phyloP scores from a whole-genome alignment of 2,797 vertebrate species.

The Bovichtus diacanthus region DNA sequence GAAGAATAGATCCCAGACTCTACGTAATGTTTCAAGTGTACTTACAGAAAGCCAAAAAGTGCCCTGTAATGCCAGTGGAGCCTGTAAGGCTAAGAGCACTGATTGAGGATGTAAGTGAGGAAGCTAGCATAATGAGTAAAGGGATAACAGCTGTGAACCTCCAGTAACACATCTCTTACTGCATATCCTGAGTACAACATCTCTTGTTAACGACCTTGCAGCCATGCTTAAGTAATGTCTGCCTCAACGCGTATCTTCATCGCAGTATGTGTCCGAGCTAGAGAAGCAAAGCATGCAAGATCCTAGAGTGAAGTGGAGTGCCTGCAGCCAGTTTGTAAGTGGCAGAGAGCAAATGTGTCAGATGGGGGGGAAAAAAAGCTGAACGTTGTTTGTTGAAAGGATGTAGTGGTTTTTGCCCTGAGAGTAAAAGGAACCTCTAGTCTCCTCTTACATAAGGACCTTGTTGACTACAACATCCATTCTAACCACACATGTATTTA shows the following conservation, averaged over 20 bases:
- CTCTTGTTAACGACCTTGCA: constrained; percentile 12
- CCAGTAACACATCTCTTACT: neutral
- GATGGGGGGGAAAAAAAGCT: neutral
- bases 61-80: neutral
- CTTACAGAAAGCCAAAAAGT: constrained; percentile 16
- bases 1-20: constrained; percentile 14
- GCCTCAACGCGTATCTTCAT: constrained; percentile 6
- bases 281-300: constrained; percentile 20
- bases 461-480: constrained; percentile 47
- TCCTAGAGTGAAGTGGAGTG: constrained; percentile 3
- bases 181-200: constrained; percentile 3
- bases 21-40: constrained; percentile 8
- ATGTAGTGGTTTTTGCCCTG: constrained; percentile 37
- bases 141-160: constrained; percentile 18
- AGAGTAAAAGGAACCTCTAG: constrained; percentile 32
- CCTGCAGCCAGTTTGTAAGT: neutral
- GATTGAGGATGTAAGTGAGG: constrained; percentile 8
- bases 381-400: constrained; percentile 5
- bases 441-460: constrained; percentile 44
- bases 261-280: constrained; percentile 5
- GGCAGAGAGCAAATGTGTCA: neutral
- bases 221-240: constrained; percentile 3
- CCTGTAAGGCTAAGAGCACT: constrained; percentile 3
- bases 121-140: neutral
- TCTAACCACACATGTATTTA: constrained; percentile 40